phyloP scores from a whole-genome alignment of 2,113 vertebrate genomes.

The Cyphomyrus discorhynchus region DNA sequence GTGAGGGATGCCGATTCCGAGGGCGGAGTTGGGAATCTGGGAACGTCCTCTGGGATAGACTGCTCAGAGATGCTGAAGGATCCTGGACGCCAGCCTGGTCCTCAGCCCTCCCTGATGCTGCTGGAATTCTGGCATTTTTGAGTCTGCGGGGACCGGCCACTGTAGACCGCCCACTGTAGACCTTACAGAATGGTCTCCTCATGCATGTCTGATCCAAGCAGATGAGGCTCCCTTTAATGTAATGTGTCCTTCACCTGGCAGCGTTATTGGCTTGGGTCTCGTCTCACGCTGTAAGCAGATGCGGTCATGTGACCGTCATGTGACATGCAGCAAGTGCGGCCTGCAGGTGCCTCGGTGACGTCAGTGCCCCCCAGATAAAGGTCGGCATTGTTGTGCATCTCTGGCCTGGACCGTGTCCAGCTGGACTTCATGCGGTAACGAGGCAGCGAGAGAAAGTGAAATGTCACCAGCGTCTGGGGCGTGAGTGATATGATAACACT shows the following conservation, averaged over 20 bases:
- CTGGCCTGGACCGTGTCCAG: conserved; percentile 11
- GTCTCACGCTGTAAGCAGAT: not conserved
- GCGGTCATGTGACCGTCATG: not conserved
- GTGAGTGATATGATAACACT: conserved; percentile 45
- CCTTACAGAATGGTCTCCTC: not conserved
- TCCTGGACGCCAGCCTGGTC: not conserved
- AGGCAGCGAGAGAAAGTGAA: conserved; percentile 27
- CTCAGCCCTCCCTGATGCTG: not conserved
- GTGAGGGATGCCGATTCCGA: not conserved
- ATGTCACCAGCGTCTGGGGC: conserved; percentile 35
- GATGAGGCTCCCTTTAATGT: not conserved
- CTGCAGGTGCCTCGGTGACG: conserved; percentile 12
- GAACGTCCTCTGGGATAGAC: not conserved
- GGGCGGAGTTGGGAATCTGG: not conserved
- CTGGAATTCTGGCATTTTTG: not conserved
- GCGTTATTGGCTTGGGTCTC: not conserved
- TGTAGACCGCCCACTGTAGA: not conserved
- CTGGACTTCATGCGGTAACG: conserved; percentile 26
- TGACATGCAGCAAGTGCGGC: not conserved
- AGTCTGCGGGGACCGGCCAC: not conserved
- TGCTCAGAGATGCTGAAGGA: not conserved
- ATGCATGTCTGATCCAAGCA: not conserved
- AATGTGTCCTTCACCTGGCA: not conserved
- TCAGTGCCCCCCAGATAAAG: conserved; percentile 24
- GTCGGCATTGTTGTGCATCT: conserved; percentile 21